Conservation (phyloP, 2,797 vertebrate species). For the Remorina albescens region DNA sequence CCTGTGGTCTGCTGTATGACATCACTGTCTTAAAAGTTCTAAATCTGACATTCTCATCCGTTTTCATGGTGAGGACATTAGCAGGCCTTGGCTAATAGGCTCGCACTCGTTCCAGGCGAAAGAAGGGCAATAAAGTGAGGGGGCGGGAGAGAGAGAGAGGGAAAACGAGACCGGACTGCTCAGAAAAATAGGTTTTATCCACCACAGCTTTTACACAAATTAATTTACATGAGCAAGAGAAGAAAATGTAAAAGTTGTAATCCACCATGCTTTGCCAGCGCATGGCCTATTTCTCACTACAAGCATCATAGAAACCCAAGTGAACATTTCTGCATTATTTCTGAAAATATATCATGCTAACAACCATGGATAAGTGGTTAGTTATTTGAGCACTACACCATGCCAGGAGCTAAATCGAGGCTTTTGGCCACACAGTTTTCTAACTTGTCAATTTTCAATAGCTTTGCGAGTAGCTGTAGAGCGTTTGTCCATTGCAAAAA, state of each 20-base stretch:
- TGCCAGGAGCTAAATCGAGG: conserved; percentile 55
- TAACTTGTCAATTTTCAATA: conserved; percentile 21
- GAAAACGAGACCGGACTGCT: conserved; percentile 57
- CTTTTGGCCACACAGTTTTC: conserved; percentile 47
- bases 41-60: conserved; percentile 83
- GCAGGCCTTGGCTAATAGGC: conserved; percentile 76
- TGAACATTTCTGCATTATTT: conserved; percentile 75
- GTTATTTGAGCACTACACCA: conserved; percentile 57
- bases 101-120: conserved; percentile 68
- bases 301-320: conserved; percentile 67
- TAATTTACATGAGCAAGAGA: conserved; percentile 76
- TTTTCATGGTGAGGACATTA: conserved; percentile 83
- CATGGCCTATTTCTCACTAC: conserved; percentile 64
- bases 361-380: conserved; percentile 68
- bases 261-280: conserved; percentile 66
- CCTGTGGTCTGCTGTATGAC: conserved; percentile 82
- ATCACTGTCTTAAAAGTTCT: conserved; percentile 85
- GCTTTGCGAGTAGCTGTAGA: conserved; percentile 37
- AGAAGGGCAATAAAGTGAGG: conserved; percentile 75
- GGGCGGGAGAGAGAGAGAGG: conserved; percentile 23
- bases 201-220: conserved; percentile 78
- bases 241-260: conserved; percentile 77
- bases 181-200: conserved; percentile 75
- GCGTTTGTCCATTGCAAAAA: conserved; percentile 40
- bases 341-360: conserved; percentile 74